Base-by-base conservation (phyloP, 2,113 vertebrate species). In the Amazona guildingii region DNA sequence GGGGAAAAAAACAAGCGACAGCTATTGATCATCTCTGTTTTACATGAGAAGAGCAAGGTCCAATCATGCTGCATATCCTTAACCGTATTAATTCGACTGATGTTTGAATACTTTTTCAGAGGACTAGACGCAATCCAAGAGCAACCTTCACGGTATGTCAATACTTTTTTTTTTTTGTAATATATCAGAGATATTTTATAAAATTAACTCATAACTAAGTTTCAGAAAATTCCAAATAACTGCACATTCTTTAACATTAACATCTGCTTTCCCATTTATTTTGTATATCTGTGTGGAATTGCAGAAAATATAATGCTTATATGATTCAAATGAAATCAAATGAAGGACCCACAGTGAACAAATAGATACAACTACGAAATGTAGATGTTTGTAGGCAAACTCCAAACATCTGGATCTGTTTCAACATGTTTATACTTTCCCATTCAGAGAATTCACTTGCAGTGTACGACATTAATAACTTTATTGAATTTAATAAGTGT, bases 91-190 rank as follows among this genome's bases (percentile, higher is more conserved):
- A 29, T 66, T 70, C 44, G n/a, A 19, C 33, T 44, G 48, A 24
- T 4, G 46, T 59, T 59, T 90, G 44, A 89, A 24, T 20, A 43
- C 5, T 52, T 76, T 70, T 86, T 82, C 79, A 92, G 85, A 92
- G 46, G 57, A 73, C 33, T 49, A 79, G 66, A 67, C 7, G 2
- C 29, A 68, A 88, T 27, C n/a, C 2, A 23, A 70, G n/a, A 72
- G 5, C 83, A 86, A 27, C 9, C 11, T 75, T 84, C 35, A 62
- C 7, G 10, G 97, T 97, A 97, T 75, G 96, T 88, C 33, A n/a
- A 6, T 54, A 25, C 5, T 10, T 27, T 12, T 5, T 5, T 25
- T 29, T 27, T 77, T 48, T 19, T 48, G 37, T 37, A 37, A 37
- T 46, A 81, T 51, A 73, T 54, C 24, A 35, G 44, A 55, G 17